A percentile compares a stretch with the other conserved stretches of the same genome.
These are phyloP conservation scores for Okapia johnstoni DNA, from an alignment of 2,113 vertebrate genomes.

Conservation along the genomic window DNA sequence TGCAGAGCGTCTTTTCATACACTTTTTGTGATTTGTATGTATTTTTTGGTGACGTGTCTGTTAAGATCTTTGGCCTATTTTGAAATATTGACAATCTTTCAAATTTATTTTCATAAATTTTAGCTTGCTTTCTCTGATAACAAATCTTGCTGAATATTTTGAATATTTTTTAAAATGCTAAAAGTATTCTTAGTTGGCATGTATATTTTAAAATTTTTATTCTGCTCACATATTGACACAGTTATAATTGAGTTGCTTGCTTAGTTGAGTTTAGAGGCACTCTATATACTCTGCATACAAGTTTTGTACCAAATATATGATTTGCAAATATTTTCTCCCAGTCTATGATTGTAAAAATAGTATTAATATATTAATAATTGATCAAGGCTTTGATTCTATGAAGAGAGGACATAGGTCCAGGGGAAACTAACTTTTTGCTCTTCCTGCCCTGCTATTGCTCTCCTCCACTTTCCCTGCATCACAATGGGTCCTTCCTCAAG, in stretches of 20 bases:
- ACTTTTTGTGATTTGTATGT: background rate
- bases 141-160: background rate
- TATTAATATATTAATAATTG: background rate
- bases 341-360: background rate
- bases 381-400: background rate
- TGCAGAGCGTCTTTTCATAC: background rate
- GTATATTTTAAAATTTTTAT: background rate
- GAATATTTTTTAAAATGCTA: background rate
- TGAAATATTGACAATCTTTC: background rate
- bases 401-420: background rate
- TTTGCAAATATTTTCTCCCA: background rate
- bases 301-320: background rate
- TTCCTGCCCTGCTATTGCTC: background rate
- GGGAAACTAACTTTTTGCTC: background rate
- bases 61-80: background rate
- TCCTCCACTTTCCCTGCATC: too few species aligned
- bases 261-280: background rate
- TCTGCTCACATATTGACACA: background rate
- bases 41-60: background rate
- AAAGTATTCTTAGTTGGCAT: background rate
- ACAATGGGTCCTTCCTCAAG: background rate
- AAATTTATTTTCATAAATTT: background rate
- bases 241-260: background rate
- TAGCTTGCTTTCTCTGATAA: background rate
- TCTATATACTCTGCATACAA: background rate